Percentiles rank a stretch among this genome's conserved stretches.
These are phyloP conservation scores for Buathra laborator DNA, from an alignment of 2,888 invertebrate species.

Conservation along the genomic window DNA sequence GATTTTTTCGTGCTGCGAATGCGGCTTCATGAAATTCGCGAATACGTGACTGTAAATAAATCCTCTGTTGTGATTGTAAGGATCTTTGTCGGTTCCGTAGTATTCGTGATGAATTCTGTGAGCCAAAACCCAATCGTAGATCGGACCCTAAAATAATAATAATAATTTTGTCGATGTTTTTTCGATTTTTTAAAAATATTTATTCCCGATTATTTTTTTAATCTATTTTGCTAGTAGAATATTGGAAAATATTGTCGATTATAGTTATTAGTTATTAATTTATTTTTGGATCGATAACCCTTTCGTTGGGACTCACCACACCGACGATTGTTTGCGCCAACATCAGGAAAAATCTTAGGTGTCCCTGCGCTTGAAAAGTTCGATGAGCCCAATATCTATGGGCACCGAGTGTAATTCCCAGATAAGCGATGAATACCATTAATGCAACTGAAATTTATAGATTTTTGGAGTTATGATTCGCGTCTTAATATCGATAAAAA, in stretches of 20 bases:
- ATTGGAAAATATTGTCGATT: not conserved
- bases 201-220: not conserved
- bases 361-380: slow-evolving; percentile 91
- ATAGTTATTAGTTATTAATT: too few relatives aligned
- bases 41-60: slow-evolving; percentile 93
- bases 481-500: too few relatives aligned
- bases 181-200: not conserved
- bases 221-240: not conserved
- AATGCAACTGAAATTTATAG: slow-evolving; percentile 87
- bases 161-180: too few relatives aligned
- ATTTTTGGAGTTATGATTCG: too few relatives aligned
- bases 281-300: too few relatives aligned
- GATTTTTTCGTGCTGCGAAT: slow-evolving; percentile 88
- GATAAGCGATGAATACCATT: slow-evolving; percentile 88
- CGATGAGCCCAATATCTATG: slow-evolving; percentile 97
- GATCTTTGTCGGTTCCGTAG: slow-evolving; percentile 92
- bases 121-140: slow-evolving; percentile 93
- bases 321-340: slow-evolving; percentile 94
- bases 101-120: slow-evolving; percentile 94
- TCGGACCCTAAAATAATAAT: slow-evolving; percentile 88
- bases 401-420: slow-evolving; percentile 96
- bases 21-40: slow-evolving; percentile 89
- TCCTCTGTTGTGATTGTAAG: slow-evolving; percentile 92
- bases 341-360: slow-evolving; percentile 91
- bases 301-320: slow-evolving; percentile 88